Evolutionary conservation across 2,113 vertebrate genomes (phyloP).

Genomic region (Setophaga coronata): DNA sequence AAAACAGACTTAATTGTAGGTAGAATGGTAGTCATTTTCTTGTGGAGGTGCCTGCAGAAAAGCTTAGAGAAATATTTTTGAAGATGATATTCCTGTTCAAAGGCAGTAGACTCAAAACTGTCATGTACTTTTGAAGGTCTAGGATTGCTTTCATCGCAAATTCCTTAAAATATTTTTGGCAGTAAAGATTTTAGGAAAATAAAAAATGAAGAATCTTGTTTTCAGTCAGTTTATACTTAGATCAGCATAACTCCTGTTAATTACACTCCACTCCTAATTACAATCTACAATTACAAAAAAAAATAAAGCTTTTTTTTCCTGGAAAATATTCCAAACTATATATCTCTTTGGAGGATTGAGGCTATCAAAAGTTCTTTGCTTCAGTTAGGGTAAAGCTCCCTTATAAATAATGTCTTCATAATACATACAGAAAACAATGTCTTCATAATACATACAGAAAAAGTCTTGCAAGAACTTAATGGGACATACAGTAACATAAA

Average conservation of each 20-base stretch:
- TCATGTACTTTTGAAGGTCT: not conserved
- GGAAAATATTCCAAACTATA: not conserved
- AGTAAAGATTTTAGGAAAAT: not conserved
- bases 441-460: not conserved
- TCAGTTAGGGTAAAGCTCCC: not conserved
- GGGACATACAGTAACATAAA: not conserved
- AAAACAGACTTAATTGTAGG: not conserved
- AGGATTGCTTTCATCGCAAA: rapidly evolving
- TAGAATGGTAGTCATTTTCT: not conserved
- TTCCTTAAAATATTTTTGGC: not conserved
- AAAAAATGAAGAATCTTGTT: not conserved
- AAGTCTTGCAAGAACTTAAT: not conserved
- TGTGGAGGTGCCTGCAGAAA: not conserved
- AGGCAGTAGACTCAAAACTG: not conserved
- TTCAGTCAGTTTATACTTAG: not conserved
- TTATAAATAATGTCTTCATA: not conserved
- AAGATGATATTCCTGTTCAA: not conserved
- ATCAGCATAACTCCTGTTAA: not conserved
- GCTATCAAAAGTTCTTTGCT: not conserved
- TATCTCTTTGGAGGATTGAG: not conserved
- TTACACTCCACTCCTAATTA: not conserved
- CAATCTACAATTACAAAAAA: not conserved
- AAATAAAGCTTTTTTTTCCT: not conserved
- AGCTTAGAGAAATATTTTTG: not conserved
- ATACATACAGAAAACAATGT: not conserved